Evolutionary conservation across 2,888 invertebrate species (phyloP).

Genomic region (Acrobasis suavella): DNA sequence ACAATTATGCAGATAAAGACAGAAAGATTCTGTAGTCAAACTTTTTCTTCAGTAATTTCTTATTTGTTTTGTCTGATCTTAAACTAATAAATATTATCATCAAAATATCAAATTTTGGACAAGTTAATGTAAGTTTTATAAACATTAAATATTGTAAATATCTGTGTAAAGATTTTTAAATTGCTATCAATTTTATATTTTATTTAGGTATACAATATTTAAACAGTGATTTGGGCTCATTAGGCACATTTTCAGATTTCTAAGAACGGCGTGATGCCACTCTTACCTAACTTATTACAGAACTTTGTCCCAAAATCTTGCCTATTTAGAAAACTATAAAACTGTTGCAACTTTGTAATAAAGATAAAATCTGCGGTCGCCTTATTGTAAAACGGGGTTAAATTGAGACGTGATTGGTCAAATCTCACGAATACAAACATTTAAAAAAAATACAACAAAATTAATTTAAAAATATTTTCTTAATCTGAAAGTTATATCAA

Average conservation of each 20-base stretch:
- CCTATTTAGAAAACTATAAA: conserved; percentile 14
- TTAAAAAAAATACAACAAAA: neutral
- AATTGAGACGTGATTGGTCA: conserved; percentile 9
- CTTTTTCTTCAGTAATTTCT: too few species aligned
- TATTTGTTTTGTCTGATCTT: too few species aligned
- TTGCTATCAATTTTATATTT: neutral
- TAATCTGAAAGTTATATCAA: too few species aligned
- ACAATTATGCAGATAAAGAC: too few species aligned
- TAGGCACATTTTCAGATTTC: neutral
- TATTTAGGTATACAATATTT: neutral
- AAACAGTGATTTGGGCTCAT: neutral
- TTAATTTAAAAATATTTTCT: too few species aligned
- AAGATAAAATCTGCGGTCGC: conserved; percentile 18
- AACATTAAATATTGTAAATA: too few species aligned
- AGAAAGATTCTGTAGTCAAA: too few species aligned
- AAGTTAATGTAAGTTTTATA: too few species aligned
- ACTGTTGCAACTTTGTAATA: conserved; percentile 21
- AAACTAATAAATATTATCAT: too few species aligned
- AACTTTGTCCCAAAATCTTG: neutral
- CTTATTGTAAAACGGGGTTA: conserved; percentile 8
- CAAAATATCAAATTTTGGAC: too few species aligned
- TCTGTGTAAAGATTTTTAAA: too few species aligned
- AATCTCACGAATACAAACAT: neutral
- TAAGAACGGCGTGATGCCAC: neutral
- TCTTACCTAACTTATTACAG: neutral